A percentile compares a stretch with the other conserved stretches of the same genome.
Conservation (phyloP, 1,140 invertebrate genomes). For the Zaprionus lachaisei region DNA sequence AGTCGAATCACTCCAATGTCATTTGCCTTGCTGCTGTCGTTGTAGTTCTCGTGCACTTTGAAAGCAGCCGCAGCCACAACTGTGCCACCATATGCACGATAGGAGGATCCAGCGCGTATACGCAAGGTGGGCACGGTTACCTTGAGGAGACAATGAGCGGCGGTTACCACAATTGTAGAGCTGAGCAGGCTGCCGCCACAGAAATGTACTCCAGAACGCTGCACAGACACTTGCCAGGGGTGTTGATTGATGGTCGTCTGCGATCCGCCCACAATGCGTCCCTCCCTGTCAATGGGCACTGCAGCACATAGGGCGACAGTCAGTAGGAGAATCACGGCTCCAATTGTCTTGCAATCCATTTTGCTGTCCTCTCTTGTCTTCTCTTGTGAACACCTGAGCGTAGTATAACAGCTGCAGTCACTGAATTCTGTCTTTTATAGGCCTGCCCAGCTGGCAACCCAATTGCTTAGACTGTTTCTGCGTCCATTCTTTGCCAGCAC, state of each 20-base stretch:
- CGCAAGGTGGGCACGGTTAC: constrained; percentile 32
- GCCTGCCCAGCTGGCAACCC: not conserved
- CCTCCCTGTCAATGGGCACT: constrained; percentile 45
- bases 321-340: not conserved
- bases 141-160: constrained; percentile 54
- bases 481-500: not conserved
- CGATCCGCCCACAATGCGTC: constrained; percentile 67
- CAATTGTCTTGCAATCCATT: constrained; percentile 15
- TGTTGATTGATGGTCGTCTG: constrained; percentile 37
- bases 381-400: not conserved
- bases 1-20: constrained; percentile 85
- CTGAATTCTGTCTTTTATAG: constrained; percentile 15
- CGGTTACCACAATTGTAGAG: constrained; percentile 75
- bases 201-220: constrained; percentile 61
- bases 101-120: constrained; percentile 57
- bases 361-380: not conserved
- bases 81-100: constrained; percentile 44
- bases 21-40: constrained; percentile 54
- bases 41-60: constrained; percentile 58
- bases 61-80: constrained; percentile 44
- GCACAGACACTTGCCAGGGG: constrained; percentile 70
- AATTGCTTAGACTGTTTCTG: not conserved
- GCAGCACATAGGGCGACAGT: constrained; percentile 28
- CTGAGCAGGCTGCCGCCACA: constrained; percentile 87
- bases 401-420: not conserved